Conservation (phyloP, 2,113 vertebrate genomes). For the Mustela lutreola region DNA sequence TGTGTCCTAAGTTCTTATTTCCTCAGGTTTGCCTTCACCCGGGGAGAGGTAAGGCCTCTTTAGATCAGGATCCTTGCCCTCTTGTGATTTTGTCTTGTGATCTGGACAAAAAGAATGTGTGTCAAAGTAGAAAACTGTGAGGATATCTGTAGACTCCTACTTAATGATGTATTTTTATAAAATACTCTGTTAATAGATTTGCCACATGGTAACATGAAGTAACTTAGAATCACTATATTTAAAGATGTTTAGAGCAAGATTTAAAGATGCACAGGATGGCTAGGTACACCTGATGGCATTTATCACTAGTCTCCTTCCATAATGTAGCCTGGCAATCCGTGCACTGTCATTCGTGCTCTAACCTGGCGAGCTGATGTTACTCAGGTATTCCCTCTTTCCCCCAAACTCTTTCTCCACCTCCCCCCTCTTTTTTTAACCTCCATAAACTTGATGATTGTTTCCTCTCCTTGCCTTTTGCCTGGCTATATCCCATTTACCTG, state of each 20-base stretch:
- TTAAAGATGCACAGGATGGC: not conserved
- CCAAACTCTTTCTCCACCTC: not conserved
- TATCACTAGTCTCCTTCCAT: not conserved
- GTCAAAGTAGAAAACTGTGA: not conserved
- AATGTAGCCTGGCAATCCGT: not conserved
- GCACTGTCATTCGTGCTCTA: not conserved
- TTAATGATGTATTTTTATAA: not conserved
- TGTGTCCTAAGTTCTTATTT: not conserved
- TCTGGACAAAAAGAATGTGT: not conserved
- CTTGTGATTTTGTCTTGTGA: not conserved
- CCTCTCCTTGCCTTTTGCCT: not conserved
- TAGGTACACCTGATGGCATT: not conserved
- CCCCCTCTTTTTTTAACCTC: not conserved
- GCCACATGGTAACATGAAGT: not conserved
- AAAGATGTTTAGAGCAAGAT: not conserved
- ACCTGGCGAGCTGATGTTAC: too few relatives aligned
- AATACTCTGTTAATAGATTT: not conserved
- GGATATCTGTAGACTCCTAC: not conserved
- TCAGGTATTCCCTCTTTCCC: not conserved
- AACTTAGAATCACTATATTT: conserved; percentile 30
- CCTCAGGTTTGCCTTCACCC: not conserved
- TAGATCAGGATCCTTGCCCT: not conserved
- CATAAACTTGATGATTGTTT: not conserved
- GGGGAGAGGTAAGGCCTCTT: not conserved
- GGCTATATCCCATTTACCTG: not conserved